These are phyloP conservation scores for Tolmerus cingulatus DNA, from an alignment of 2,888 invertebrate genomes.

Conservation along the genomic window DNA sequence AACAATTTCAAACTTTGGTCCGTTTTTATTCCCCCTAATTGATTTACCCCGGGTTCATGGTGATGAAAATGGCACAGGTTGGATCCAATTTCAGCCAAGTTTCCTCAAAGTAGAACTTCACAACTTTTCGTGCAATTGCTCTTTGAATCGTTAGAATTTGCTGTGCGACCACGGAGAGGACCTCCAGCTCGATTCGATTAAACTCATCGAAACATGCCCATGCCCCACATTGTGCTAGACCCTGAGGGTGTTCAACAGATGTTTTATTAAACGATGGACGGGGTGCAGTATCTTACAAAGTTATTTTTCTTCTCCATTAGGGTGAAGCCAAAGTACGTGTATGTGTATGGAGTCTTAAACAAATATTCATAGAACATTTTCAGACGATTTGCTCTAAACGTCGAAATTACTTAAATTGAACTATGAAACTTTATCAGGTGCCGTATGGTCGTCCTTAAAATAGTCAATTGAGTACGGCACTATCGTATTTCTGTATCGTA, in stretches of 20 bases:
- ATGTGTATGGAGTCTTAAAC: not conserved
- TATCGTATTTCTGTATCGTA: not conserved
- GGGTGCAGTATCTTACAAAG: not conserved
- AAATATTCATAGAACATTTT: not conserved
- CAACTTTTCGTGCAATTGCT: conserved; percentile 80
- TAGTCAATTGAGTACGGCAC: not conserved
- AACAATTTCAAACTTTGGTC: not conserved
- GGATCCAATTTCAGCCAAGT: conserved; percentile 88
- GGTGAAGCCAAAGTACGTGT: not conserved
- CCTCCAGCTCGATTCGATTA: conserved; percentile 91
- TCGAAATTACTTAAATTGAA: not conserved
- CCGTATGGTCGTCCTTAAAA: not conserved
- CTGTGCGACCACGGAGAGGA: conserved; percentile 91
- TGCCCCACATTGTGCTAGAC: conserved; percentile 88
- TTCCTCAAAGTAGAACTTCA: conserved; percentile 88
- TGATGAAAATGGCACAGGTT: conserved; percentile 89
- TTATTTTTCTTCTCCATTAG: not conserved
- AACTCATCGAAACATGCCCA: conserved; percentile 97
- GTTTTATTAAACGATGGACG: not conserved
- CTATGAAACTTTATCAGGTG: not conserved
- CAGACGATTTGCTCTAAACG: not conserved
- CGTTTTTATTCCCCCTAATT: not conserved
- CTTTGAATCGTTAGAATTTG: conserved; percentile 92
- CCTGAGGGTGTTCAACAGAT: conserved; percentile 64
- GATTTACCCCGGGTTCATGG: conserved; percentile 89